Evolutionary conservation across 2,888 invertebrate species (phyloP).

Genomic region (Fissipunctia ypsillon): DNA sequence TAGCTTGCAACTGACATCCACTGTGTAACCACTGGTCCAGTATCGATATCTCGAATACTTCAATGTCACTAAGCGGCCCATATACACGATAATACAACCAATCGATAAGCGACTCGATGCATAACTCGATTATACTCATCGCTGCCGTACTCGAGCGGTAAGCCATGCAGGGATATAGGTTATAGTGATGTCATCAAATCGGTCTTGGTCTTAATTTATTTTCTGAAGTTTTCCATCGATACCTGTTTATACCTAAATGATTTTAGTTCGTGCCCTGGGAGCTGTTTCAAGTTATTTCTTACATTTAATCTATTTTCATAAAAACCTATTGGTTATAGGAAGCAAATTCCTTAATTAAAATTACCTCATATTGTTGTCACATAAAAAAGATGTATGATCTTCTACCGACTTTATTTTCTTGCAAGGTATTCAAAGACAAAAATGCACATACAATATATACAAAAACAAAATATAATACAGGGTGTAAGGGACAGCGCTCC

Average conservation of each 20-base stretch:
- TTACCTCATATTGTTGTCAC: too few relatives aligned
- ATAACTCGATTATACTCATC: slow-evolving; percentile 60
- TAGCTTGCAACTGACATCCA: slow-evolving; percentile 5
- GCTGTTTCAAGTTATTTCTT: not conserved
- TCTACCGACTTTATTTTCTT: not conserved
- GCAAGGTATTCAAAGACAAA: not conserved
- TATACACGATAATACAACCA: slow-evolving; percentile 58
- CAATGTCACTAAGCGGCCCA: slow-evolving; percentile 50
- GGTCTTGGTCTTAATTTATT: slow-evolving; percentile 15
- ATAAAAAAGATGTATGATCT: too few relatives aligned
- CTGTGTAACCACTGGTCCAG: slow-evolving; percentile 21
- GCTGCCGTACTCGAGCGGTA: slow-evolving; percentile 42
- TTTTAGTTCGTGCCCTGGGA: not conserved
- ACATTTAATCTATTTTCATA: not conserved
- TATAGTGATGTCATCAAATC: slow-evolving; percentile 27
- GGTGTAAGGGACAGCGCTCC: too few relatives aligned
- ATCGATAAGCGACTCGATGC: slow-evolving; percentile 59
- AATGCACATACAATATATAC: too few relatives aligned
- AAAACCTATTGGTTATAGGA: not conserved
- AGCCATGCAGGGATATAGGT: slow-evolving; percentile 48
- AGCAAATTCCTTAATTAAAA: not conserved
- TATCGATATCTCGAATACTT: slow-evolving; percentile 33
- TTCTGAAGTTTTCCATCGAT: slow-evolving; percentile 5
- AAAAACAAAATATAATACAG: too few relatives aligned
- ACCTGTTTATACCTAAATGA: not conserved